These are phyloP conservation scores for Calameuta filiformis DNA, from an alignment of 2,888 invertebrate species.

Conservation along the genomic window DNA sequence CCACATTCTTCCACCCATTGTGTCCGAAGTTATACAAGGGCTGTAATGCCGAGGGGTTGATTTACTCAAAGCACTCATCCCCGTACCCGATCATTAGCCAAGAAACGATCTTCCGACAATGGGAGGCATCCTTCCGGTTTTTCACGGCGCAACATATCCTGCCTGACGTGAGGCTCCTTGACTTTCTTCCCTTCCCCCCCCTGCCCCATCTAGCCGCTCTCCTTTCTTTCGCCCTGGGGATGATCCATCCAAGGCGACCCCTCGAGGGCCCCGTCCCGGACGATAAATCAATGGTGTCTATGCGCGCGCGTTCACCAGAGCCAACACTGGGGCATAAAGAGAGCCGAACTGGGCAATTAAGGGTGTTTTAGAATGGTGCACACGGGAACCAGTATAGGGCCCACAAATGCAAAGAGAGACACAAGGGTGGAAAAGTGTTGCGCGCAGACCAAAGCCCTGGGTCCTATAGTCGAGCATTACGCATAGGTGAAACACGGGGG, in stretches of 20 bases:
- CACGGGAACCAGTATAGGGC: conserved; percentile 30
- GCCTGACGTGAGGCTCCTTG: neutral
- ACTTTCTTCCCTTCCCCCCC: neutral
- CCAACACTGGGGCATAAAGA: conserved; percentile 29
- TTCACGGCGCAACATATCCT: conserved; percentile 25
- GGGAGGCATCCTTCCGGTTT: conserved; percentile 40
- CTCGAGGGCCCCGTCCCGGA: conserved; percentile 17
- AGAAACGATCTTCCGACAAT: conserved; percentile 12
- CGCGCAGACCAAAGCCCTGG: neutral
- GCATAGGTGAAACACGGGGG: conserved; percentile 32
- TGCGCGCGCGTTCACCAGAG: conserved; percentile 18
- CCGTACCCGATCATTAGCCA: neutral
- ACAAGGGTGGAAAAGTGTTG: conserved; percentile 15
- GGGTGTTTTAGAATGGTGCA: conserved; percentile 65
- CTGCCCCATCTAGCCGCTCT: neutral
- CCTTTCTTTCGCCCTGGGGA: conserved; percentile 31
- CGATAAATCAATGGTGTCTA: conserved; percentile 30
- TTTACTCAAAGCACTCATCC: neutral
- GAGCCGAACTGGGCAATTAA: conserved; percentile 60
- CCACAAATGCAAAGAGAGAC: conserved; percentile 12
- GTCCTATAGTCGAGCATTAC: neutral
- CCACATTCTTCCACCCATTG: neutral
- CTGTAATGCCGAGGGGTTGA: neutral
- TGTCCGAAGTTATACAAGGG: neutral
- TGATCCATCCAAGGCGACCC: conserved; percentile 29